Conservation (phyloP, 23 tunicate genomes). For the Styela clava region DNA sequence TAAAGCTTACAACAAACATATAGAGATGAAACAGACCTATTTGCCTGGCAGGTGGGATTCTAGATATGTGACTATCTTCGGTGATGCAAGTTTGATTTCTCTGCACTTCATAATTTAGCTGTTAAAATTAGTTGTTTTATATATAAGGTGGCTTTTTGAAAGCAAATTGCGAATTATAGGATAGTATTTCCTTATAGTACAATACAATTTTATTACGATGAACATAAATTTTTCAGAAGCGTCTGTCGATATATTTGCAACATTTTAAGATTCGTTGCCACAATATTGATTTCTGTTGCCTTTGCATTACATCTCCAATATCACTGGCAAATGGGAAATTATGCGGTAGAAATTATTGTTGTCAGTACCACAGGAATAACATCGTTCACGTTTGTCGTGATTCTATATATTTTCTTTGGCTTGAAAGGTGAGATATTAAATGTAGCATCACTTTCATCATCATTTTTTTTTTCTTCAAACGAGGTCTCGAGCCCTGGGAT, state of each 20-base stretch:
- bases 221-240: conserved; percentile 20
- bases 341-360: conserved; percentile 3
- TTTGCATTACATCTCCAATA: conserved; percentile 21
- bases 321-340: conserved; percentile 25
- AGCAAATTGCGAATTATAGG: too few relatives aligned
- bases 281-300: neutral
- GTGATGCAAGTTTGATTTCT: too few relatives aligned
- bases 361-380: neutral
- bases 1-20: neutral
- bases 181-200: too few relatives aligned
- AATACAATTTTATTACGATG: too few relatives aligned
- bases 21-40: neutral
- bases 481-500: too few relatives aligned
- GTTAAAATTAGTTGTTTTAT: too few relatives aligned
- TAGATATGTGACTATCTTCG: too few relatives aligned
- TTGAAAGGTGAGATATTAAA: conserved; percentile 8
- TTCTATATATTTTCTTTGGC: conserved; percentile 12
- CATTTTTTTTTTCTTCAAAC: too few relatives aligned
- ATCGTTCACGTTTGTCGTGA: conserved; percentile 9
- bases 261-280: conserved; percentile 14
- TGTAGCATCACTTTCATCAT: neutral
- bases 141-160: too few relatives aligned
- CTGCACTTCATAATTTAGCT: too few relatives aligned
- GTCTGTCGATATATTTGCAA: conserved; percentile 16
- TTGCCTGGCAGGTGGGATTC: neutral